Conservation (phyloP, 2,888 invertebrate genomes). For the Nomada ruficornis region DNA sequence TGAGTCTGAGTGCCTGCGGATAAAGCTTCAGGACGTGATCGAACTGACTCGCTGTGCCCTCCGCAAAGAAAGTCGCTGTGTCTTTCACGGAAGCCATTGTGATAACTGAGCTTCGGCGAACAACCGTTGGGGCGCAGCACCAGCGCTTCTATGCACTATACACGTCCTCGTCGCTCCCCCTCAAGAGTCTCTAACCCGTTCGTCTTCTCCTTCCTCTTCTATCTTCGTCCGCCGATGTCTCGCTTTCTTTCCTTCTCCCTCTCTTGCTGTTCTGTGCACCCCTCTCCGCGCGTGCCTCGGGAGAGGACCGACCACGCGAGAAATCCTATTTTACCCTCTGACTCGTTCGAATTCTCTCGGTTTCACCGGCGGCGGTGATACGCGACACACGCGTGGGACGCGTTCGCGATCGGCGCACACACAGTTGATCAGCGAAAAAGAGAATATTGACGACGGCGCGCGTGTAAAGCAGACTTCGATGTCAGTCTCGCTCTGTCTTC, state of each 20-base stretch:
- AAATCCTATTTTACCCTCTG: constrained; percentile 77
- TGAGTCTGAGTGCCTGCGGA: constrained; percentile 95
- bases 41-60: constrained; percentile 94
- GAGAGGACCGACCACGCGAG: constrained; percentile 74
- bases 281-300: constrained; percentile 67
- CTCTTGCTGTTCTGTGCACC: constrained; percentile 55
- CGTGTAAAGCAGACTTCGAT: constrained; percentile 39
- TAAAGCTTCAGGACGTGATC: constrained; percentile 95
- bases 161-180: constrained; percentile 50
- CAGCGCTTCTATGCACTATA: constrained; percentile 59
- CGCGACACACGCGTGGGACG: constrained; percentile 72
- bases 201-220: constrained; percentile 29
- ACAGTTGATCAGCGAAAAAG: constrained; percentile 21
- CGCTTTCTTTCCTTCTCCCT: constrained; percentile 37
- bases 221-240: constrained; percentile 31
- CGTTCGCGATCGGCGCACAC: constrained; percentile 61
- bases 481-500: constrained; percentile 13
- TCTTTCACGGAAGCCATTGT: constrained; percentile 95
- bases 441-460: constrained; percentile 38
- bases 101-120: constrained; percentile 81
- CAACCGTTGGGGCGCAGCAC: constrained; percentile 76
- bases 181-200: constrained; percentile 18
- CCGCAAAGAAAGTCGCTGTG: constrained; percentile 96
- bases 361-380: constrained; percentile 78
- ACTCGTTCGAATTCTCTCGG: constrained; percentile 75